Evolutionary conservation across 2,888 invertebrate genomes (phyloP).

Genomic region (Pemphredon lugubris): DNA sequence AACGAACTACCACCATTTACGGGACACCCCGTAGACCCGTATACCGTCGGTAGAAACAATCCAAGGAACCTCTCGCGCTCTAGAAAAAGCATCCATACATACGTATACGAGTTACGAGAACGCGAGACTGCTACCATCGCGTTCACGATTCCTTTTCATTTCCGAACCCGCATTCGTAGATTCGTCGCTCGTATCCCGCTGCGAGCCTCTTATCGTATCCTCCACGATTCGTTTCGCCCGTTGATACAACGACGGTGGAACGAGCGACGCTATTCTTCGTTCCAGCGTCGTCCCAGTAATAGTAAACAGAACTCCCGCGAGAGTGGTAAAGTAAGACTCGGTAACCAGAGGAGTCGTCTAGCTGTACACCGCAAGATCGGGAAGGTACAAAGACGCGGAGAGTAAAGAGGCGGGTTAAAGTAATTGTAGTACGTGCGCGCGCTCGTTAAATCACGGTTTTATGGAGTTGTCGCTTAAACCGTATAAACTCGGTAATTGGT

Average conservation of each 20-base stretch:
- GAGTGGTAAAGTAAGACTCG: conserved; percentile 27
- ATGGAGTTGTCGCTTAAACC: conserved; percentile 68
- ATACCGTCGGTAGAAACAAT: too few species aligned
- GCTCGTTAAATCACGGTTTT: conserved; percentile 68
- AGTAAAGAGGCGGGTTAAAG: conserved; percentile 32
- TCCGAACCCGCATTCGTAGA: conserved; percentile 5
- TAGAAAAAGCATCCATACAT: too few species aligned
- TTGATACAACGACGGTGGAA: conserved; percentile 45
- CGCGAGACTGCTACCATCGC: too few species aligned
- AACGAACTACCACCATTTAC: too few species aligned
- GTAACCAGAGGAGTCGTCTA: background rate
- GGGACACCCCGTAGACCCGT: too few species aligned
- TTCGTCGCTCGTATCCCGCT: conserved; percentile 1
- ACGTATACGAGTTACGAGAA: too few species aligned
- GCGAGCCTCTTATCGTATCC: conserved; percentile 16
- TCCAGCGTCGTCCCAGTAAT: conserved; percentile 16
- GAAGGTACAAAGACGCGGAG: background rate
- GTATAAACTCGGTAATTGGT: conserved; percentile 72
- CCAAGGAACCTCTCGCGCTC: too few species aligned
- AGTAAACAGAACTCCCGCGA: conserved; percentile 34
- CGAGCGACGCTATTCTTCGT: conserved; percentile 54
- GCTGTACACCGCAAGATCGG: conserved; percentile 17
- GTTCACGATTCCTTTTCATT: conserved; percentile 21
- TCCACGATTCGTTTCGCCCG: conserved; percentile 39
- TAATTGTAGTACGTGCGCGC: conserved; percentile 30